phyloP scores from a whole-genome alignment of 2,113 vertebrate species.

The Halcyon senegalensis region DNA sequence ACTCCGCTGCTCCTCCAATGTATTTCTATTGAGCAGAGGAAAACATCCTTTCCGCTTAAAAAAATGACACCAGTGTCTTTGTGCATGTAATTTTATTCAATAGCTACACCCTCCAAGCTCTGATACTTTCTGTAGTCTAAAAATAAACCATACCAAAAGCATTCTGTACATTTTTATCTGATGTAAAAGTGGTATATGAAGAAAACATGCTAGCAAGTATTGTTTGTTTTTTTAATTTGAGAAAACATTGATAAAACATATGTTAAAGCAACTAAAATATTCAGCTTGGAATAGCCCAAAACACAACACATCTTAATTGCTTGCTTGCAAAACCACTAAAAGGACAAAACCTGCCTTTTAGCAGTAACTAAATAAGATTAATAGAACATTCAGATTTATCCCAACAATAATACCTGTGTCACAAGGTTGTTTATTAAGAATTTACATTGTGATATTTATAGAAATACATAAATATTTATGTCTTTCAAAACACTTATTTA shows the following conservation, averaged over 20 bases:
- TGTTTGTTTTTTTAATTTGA: neutral
- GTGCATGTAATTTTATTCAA: neutral
- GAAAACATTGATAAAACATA: neutral
- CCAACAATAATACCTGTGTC: neutral
- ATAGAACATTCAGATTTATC: neutral
- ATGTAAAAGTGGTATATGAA: neutral
- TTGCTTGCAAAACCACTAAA: neutral
- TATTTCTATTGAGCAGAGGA: slow-evolving; percentile 20
- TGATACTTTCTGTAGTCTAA: neutral
- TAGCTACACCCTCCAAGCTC: neutral
- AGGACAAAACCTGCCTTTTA: neutral
- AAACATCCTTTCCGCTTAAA: neutral
- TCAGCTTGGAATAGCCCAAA: neutral
- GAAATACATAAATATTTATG: neutral
- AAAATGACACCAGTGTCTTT: neutral
- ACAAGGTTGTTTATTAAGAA: neutral
- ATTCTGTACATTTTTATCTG: neutral
- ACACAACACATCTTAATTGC: neutral
- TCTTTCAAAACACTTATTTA: neutral
- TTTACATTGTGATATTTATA: neutral
- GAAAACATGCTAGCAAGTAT: neutral
- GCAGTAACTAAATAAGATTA: neutral
- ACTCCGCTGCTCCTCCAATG: neutral
- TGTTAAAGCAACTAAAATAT: neutral
- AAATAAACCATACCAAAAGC: neutral